phyloP scores from a whole-genome alignment of 2,888 invertebrate genomes.

The Allophyes oxyacanthae region DNA sequence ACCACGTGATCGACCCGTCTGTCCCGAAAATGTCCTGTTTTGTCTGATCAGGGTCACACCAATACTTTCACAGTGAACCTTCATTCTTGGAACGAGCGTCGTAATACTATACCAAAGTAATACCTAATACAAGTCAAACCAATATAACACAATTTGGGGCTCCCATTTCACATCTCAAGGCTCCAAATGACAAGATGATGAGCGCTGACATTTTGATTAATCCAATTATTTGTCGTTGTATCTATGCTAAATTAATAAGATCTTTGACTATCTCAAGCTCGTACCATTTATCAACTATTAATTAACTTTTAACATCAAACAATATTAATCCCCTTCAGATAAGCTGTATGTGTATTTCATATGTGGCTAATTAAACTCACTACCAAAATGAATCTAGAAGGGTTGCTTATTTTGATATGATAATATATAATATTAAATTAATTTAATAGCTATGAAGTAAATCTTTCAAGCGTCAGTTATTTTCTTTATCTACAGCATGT shows the following conservation, averaged over 20 bases:
- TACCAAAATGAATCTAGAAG: neutral
- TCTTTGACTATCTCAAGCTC: constrained; percentile 52
- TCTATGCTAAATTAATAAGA: constrained; percentile 59
- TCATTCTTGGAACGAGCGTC: constrained; percentile 29
- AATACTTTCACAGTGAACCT: constrained; percentile 42
- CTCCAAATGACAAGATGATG: constrained; percentile 58
- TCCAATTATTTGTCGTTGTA: constrained; percentile 62
- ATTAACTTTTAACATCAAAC: constrained; percentile 55
- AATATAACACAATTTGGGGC: constrained; percentile 46
- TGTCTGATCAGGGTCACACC: constrained; percentile 45
- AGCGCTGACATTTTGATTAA: constrained; percentile 66
- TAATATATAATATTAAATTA: neutral
- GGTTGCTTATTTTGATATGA: neutral
- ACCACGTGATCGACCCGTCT: constrained; percentile 46
- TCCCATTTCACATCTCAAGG: constrained; percentile 39
- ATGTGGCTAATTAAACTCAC: constrained; percentile 16
- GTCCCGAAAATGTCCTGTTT: constrained; percentile 38
- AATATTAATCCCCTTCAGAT: constrained; percentile 37
- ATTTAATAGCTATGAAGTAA: constrained; percentile 1
- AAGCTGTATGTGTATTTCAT: constrained; percentile 8
- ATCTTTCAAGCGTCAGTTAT: neutral
- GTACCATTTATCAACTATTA: constrained; percentile 53
- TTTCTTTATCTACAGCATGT: constrained; percentile 18
- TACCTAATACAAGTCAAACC: constrained; percentile 33
- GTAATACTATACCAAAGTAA: constrained; percentile 34